Percentiles rank a stretch among this genome's conserved stretches.
phyloP scores from a whole-genome alignment of 1,140 invertebrate species.

The Camponotus vicinus region DNA sequence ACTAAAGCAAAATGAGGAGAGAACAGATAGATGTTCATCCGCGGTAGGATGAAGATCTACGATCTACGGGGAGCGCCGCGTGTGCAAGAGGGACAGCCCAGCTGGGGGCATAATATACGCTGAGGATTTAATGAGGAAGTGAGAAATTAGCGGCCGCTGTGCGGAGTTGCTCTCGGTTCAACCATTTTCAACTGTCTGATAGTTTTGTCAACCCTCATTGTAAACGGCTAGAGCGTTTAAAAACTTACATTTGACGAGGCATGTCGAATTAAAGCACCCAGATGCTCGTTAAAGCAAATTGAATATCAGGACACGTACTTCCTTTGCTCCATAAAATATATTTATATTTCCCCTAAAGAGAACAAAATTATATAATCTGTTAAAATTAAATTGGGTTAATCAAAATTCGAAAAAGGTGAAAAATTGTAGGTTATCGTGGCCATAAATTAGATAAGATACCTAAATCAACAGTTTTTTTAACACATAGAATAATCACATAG shows the following conservation, averaged over 20 bases:
- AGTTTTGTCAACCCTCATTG: conserved; percentile 76
- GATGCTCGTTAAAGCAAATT: conserved; percentile 23
- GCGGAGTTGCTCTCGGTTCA: conserved; percentile 67
- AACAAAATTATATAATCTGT: conserved; percentile 11
- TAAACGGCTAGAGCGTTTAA: conserved; percentile 35
- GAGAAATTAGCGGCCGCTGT: conserved; percentile 83
- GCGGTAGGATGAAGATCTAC: conserved; percentile 78
- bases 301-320: not conserved
- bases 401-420: conserved; percentile 49
- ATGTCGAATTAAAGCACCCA: conserved; percentile 45
- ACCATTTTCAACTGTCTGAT: conserved; percentile 77
- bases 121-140: conserved; percentile 85
- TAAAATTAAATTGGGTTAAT: conserved; percentile 26
- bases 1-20: conserved; percentile 73
- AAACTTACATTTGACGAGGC: conserved; percentile 41
- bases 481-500: not conserved
- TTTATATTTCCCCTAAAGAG: not conserved
- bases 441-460: conserved; percentile 47
- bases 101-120: conserved; percentile 78
- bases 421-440: conserved; percentile 12
- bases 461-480: conserved; percentile 44
- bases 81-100: conserved; percentile 65
- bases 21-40: conserved; percentile 73
- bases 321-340: not conserved
- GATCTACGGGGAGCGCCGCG: conserved; percentile 77